phyloP scores from a whole-genome alignment of 2,888 invertebrate species.

The Chrysolina oricalcia region DNA sequence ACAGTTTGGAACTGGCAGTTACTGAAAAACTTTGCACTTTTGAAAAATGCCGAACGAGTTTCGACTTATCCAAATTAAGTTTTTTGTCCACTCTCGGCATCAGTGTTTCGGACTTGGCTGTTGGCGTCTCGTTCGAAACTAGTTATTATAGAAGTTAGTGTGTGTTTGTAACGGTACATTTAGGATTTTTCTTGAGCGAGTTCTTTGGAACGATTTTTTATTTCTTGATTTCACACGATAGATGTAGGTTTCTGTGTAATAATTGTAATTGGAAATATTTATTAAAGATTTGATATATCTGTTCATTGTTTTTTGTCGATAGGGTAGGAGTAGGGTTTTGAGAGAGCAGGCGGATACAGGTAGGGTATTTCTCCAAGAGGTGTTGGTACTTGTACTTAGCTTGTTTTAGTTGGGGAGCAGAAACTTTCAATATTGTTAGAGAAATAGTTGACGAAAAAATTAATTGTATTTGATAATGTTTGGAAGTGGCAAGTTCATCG shows the following conservation, averaged over 20 bases:
- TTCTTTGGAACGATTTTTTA: background rate
- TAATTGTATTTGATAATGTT: too few relatives aligned
- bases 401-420: too few relatives aligned
- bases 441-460: background rate
- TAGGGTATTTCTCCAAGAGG: background rate
- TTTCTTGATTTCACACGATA: slow-evolving; percentile 46
- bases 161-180: slow-evolving; percentile 14
- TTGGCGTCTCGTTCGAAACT: background rate
- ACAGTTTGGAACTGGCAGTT: background rate
- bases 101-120: background rate
- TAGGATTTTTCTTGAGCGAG: background rate
- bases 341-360: background rate
- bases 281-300: slow-evolving; percentile 52
- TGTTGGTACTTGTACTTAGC: background rate
- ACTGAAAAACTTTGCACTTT: background rate
- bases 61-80: too few relatives aligned
- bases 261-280: slow-evolving; percentile 51
- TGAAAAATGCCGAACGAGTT: background rate
- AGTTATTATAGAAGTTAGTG: background rate
- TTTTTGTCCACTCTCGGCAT: background rate
- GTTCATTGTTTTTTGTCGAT: slow-evolving; percentile 50
- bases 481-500: too few relatives aligned
- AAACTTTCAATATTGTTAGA: background rate
- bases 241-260: slow-evolving; percentile 52
- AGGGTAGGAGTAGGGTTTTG: slow-evolving; percentile 24